phyloP scores from a whole-genome alignment of 1,140 invertebrate genomes.

The Adoxophyes honmai region DNA sequence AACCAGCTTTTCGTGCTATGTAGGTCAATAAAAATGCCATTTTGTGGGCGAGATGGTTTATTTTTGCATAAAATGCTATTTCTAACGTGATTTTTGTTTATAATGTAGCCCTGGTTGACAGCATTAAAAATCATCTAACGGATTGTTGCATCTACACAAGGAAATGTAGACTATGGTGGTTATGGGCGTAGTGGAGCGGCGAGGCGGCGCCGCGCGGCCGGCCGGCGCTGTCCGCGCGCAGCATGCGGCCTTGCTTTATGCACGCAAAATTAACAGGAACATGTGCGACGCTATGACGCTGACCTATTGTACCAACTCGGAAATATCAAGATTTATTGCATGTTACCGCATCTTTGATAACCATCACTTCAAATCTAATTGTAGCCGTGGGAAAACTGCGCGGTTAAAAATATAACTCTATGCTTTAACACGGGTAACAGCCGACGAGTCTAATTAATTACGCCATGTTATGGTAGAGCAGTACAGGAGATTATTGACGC shows the following conservation, averaged over 20 bases:
- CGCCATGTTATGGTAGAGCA: neutral
- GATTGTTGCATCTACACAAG: neutral
- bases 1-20: too few relatives aligned
- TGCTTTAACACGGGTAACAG: constrained; percentile 5
- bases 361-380: constrained; percentile 17
- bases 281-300: constrained; percentile 52
- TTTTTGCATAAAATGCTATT: too few relatives aligned
- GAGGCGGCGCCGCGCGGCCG: neutral
- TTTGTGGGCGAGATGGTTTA: too few relatives aligned
- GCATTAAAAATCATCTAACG: constrained; percentile 5
- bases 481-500: neutral
- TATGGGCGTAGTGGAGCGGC: constrained; percentile 26
- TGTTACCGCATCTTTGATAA: constrained; percentile 34
- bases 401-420: neutral
- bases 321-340: constrained; percentile 50
- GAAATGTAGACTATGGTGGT: constrained; percentile 45
- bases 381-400: constrained; percentile 26
- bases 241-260: constrained; percentile 36
- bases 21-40: too few relatives aligned
- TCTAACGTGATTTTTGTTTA: too few relatives aligned
- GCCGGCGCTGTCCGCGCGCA: constrained; percentile 26
- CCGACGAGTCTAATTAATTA: neutral
- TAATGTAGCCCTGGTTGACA: neutral
- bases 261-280: constrained; percentile 48
- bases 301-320: constrained; percentile 45